phyloP scores from a whole-genome alignment of 2,888 invertebrate species.

The Odontocerum albicorne region DNA sequence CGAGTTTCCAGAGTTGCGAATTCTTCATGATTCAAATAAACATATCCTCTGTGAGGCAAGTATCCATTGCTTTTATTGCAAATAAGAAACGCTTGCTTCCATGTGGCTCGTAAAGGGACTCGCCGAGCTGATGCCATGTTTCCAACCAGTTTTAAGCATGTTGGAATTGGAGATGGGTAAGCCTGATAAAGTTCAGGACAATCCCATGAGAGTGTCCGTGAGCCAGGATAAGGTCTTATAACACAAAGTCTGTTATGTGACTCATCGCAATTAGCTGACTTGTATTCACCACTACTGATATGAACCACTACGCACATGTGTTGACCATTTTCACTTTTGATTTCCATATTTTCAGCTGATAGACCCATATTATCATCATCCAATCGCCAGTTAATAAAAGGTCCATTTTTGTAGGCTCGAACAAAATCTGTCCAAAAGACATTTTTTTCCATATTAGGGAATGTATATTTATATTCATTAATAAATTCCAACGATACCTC shows the following conservation, averaged over 20 bases:
- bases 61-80: conserved; percentile 45
- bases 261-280: conserved; percentile 46
- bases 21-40: conserved; percentile 46
- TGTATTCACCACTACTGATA: conserved; percentile 43
- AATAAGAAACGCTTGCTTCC: conserved; percentile 46
- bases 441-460: conserved; percentile 7
- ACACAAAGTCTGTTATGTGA: conserved; percentile 50
- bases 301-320: conserved; percentile 47
- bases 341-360: not conserved
- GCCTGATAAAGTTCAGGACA: conserved; percentile 44
- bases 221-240: conserved; percentile 44
- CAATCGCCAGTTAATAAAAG: conserved; percentile 49
- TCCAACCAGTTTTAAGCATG: conserved; percentile 42
- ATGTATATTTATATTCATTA: conserved; percentile 11
- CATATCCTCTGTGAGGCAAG: conserved; percentile 50
- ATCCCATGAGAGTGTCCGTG: conserved; percentile 39
- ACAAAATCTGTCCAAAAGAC: conserved; percentile 53
- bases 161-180: conserved; percentile 47
- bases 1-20: conserved; percentile 37
- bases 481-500: conserved; percentile 32
- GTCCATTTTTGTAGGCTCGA: conserved; percentile 49
- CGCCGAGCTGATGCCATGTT: conserved; percentile 42
- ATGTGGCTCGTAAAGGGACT: conserved; percentile 48
- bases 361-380: conserved; percentile 43
- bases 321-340: conserved; percentile 38